These are phyloP conservation scores for Anableps anableps DNA, from an alignment of 2,797 vertebrate genomes.

Conservation along the genomic window DNA sequence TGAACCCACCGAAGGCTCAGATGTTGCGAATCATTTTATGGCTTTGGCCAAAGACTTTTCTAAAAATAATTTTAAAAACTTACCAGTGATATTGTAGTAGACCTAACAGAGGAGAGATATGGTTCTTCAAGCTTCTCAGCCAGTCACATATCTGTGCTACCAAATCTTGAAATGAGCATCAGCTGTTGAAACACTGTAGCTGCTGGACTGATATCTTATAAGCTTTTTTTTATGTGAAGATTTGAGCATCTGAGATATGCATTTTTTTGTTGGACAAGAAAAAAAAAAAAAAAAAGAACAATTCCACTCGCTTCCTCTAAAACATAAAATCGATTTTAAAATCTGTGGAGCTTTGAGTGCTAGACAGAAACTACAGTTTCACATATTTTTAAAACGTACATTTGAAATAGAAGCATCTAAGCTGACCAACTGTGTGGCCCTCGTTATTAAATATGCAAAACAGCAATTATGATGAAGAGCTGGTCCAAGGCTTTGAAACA, in stretches of 20 bases:
- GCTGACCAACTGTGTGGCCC: not conserved
- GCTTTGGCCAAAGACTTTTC: not conserved
- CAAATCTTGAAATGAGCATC: not conserved
- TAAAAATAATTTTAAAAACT: not conserved
- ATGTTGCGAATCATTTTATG: not conserved
- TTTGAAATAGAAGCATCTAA: not conserved
- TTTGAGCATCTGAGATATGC: not conserved
- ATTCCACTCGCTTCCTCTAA: not conserved
- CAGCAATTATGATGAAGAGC: not conserved
- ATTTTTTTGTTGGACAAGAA: not conserved
- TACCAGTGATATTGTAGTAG: not conserved
- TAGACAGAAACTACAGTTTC: too few relatives aligned
- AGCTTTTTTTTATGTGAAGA: not conserved
- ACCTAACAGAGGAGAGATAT: not conserved
- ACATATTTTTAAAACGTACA: not conserved
- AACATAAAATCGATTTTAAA: not conserved
- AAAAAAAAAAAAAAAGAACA: not conserved
- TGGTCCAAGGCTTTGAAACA: too few relatives aligned
- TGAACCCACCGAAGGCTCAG: constrained; percentile 7
- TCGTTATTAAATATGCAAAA: not conserved
- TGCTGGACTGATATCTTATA: not conserved
- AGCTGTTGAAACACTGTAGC: not conserved
- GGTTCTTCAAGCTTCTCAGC: not conserved
- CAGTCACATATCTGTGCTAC: not conserved
- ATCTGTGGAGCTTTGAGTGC: not conserved